Conservation (phyloP, 1,140 invertebrate genomes). For the Brachionus calyciflorus region DNA sequence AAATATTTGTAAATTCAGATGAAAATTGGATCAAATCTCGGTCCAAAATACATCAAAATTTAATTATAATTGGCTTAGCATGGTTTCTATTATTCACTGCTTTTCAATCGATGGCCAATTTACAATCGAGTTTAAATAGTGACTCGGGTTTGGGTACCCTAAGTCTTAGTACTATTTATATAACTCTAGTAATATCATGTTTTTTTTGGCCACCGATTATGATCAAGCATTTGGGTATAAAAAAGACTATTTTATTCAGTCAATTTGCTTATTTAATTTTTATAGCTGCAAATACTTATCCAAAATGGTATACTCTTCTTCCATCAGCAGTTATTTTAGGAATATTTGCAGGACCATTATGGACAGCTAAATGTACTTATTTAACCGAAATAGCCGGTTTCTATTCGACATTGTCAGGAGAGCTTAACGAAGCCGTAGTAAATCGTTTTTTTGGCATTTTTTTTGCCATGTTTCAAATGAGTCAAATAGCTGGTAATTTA, state of each 20-base stretch:
- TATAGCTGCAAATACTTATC: slow-evolving; percentile 86
- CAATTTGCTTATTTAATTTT: slow-evolving; percentile 89
- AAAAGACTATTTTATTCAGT: slow-evolving; percentile 85
- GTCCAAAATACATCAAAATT: background rate
- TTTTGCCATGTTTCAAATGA: slow-evolving; percentile 89
- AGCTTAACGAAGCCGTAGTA: slow-evolving; percentile 81
- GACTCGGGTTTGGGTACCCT: slow-evolving; percentile 22
- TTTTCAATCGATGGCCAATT: slow-evolving; percentile 28
- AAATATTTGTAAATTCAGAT: background rate
- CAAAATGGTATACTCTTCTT: slow-evolving; percentile 65
- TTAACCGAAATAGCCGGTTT: slow-evolving; percentile 85
- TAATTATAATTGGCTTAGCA: slow-evolving; percentile 16
- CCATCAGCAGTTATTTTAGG: slow-evolving; percentile 77
- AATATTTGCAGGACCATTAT: slow-evolving; percentile 86
- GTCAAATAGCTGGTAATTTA: slow-evolving; percentile 75
- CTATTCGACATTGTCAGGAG: slow-evolving; percentile 59
- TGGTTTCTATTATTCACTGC: slow-evolving; percentile 24
- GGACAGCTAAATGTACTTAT: slow-evolving; percentile 92
- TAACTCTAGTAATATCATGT: slow-evolving; percentile 82
- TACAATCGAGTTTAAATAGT: slow-evolving; percentile 37
- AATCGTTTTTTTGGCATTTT: slow-evolving; percentile 95
- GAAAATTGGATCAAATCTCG: background rate
- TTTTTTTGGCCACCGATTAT: slow-evolving; percentile 78
- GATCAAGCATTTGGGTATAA: slow-evolving; percentile 83
- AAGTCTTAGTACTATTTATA: slow-evolving; percentile 78